A percentile compares a stretch with the other conserved stretches of the same genome.
Evolutionary conservation across 2,797 vertebrate genomes (phyloP).

Genomic region (Gallinago solitaria): DNA sequence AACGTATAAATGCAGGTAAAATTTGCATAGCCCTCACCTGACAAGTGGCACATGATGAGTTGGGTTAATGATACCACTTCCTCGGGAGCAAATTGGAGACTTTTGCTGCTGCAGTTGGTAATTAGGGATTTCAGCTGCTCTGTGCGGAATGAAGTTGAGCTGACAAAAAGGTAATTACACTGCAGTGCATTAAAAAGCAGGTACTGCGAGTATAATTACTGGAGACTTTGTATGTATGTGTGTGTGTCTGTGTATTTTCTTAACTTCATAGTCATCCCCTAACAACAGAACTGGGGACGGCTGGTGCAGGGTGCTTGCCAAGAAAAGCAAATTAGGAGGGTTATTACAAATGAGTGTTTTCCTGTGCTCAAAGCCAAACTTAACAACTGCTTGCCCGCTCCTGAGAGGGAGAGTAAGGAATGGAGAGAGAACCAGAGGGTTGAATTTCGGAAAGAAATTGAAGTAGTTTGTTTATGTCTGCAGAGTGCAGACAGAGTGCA

Average conservation of each 20-base stretch:
- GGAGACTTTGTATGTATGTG: neutral
- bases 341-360: conserved; percentile 14
- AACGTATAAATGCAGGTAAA: conserved; percentile 11
- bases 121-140: conserved; percentile 73
- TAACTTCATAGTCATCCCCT: conserved; percentile 18
- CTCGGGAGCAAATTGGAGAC: conserved; percentile 51
- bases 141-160: conserved; percentile 36
- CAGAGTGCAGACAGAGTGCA: neutral
- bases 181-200: conserved; percentile 24
- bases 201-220: neutral
- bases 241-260: neutral
- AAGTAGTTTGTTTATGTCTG: neutral
- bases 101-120: conserved; percentile 50
- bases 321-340: conserved; percentile 46
- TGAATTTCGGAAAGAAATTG: neutral
- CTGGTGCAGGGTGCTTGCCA: neutral
- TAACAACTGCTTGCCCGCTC: neutral
- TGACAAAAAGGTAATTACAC: conserved; percentile 65
- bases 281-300: conserved; percentile 1
- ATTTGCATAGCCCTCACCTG: conserved; percentile 39
- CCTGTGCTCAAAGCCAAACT: conserved; percentile 10
- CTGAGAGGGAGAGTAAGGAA: neutral
- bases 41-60: conserved; percentile 49
- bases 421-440: neutral
- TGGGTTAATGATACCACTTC: conserved; percentile 65